Percentiles rank a stretch among this genome's conserved stretches.
phyloP scores from a whole-genome alignment of 2,888 invertebrate species.

The Drosophila mettleri region DNA sequence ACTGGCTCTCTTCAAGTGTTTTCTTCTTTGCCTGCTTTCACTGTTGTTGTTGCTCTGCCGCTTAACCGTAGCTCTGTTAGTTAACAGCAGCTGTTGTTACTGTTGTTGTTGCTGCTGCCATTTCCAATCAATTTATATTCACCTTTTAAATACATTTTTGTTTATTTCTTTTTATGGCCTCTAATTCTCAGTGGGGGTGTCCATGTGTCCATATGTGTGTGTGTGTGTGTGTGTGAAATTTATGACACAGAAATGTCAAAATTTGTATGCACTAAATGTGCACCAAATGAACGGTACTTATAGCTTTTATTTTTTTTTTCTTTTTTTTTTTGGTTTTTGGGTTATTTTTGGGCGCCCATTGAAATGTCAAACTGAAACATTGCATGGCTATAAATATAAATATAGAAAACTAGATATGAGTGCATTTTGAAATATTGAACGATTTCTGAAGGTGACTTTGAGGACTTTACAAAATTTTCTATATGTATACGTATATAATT shows the following conservation, averaged over 20 bases:
- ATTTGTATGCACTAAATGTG: constrained; percentile 27
- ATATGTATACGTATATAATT: background rate
- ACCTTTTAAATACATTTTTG: constrained; percentile 42
- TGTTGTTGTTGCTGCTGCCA: constrained; percentile 22
- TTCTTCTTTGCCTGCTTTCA: constrained; percentile 15
- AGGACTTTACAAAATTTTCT: constrained; percentile 6
- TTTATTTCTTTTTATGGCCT: constrained; percentile 26
- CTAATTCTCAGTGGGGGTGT: constrained; percentile 47
- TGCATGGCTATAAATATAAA: constrained; percentile 27
- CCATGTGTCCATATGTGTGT: constrained; percentile 13
- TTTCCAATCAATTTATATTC: constrained; percentile 59
- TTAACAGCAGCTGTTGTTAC: background rate
- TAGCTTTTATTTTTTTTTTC: constrained; percentile 3
- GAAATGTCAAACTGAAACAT: constrained; percentile 30
- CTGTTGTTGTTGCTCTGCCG: constrained; percentile 4
- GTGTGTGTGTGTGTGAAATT: constrained; percentile 45
- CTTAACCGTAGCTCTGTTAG: background rate
- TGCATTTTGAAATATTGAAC: constrained; percentile 47
- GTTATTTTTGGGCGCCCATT: constrained; percentile 43
- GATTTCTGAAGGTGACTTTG: constrained; percentile 69
- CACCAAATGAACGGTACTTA: constrained; percentile 36
- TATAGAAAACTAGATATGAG: constrained; percentile 12
- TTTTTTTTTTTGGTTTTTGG: constrained; percentile 1
- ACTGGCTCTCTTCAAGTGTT: constrained; percentile 30
- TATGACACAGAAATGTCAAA: constrained; percentile 75